Conservation (phyloP, 1,140 invertebrate species). For the Dreissena polymorpha region DNA sequence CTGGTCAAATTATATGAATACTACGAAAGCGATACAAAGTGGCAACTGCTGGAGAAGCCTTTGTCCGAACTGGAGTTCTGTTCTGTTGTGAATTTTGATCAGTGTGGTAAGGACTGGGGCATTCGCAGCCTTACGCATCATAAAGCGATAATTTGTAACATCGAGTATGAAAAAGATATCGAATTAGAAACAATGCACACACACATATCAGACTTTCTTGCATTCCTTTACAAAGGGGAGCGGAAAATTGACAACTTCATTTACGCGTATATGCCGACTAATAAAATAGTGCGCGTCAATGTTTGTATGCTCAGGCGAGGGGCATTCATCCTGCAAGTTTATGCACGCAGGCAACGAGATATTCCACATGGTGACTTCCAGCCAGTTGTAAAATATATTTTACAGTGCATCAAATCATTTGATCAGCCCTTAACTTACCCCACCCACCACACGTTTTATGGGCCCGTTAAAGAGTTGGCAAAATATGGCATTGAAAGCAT, state of each 20-base stretch:
- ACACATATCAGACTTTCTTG: slow-evolving; percentile 13
- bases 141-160: slow-evolving; percentile 1
- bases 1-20: slow-evolving; percentile 52
- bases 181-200: not conserved
- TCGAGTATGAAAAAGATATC: slow-evolving; percentile 30
- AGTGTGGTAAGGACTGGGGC: slow-evolving; percentile 43
- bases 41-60: slow-evolving; percentile 57
- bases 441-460: slow-evolving; percentile 34
- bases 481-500: slow-evolving; percentile 10
- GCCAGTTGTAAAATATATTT: slow-evolving; percentile 36
- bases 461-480: slow-evolving; percentile 10
- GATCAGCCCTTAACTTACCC: slow-evolving; percentile 27
- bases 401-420: slow-evolving; percentile 25
- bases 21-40: slow-evolving; percentile 39
- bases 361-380: slow-evolving; percentile 4
- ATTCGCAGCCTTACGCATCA: slow-evolving; percentile 24
- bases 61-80: slow-evolving; percentile 43
- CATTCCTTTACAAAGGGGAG: slow-evolving; percentile 34
- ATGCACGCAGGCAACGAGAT: slow-evolving; percentile 29
- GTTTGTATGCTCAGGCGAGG: slow-evolving; percentile 12
- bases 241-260: slow-evolving; percentile 46
- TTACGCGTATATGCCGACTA: too few species aligned
- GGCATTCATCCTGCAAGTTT: slow-evolving; percentile 26
- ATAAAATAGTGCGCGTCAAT: slow-evolving; percentile 28
- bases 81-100: slow-evolving; percentile 21